Conservation (phyloP, 2,113 vertebrate species). For the Limnothrissa miodon region DNA sequence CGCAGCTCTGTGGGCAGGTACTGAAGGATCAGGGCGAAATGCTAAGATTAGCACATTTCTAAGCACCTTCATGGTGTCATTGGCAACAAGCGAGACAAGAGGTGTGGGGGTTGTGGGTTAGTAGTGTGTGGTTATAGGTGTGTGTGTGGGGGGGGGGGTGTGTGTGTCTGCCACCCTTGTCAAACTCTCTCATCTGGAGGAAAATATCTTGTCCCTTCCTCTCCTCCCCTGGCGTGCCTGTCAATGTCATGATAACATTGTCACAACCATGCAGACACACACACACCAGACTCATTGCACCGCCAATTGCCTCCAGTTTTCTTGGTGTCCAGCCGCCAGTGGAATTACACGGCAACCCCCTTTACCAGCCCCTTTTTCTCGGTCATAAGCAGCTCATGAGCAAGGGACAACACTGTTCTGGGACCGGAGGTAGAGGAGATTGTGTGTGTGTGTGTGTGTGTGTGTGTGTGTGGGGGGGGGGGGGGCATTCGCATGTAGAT, state of each 20-base stretch:
- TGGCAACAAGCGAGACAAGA: constrained; percentile 17
- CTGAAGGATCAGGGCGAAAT: constrained; percentile 41
- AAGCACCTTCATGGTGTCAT: constrained; percentile 37
- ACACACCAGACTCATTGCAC: constrained; percentile 24
- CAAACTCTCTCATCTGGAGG: constrained; percentile 15
- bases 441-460: neutral
- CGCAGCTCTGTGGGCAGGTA: constrained; percentile 31
- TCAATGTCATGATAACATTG: constrained; percentile 42
- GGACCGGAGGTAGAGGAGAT: neutral
- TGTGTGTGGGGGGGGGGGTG: constrained; percentile 5
- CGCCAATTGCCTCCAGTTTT: neutral
- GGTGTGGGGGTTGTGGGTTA: constrained; percentile 6
- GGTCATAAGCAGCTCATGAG: constrained; percentile 1
- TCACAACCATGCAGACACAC: neutral
- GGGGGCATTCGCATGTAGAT: neutral
- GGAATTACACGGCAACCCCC: neutral
- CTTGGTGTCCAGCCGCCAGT: neutral
- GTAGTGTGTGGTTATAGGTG: neutral
- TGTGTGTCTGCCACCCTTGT: neutral
- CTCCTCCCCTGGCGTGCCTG: constrained; percentile 24
- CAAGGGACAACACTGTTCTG: neutral
- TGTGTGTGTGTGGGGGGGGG: neutral
- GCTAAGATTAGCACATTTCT: constrained; percentile 46
- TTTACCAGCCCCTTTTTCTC: neutral
- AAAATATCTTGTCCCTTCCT: constrained; percentile 14